Percentiles rank a stretch among this genome's conserved stretches.
phyloP scores from a whole-genome alignment of 2,797 vertebrate genomes.

The Siniperca obscura region DNA sequence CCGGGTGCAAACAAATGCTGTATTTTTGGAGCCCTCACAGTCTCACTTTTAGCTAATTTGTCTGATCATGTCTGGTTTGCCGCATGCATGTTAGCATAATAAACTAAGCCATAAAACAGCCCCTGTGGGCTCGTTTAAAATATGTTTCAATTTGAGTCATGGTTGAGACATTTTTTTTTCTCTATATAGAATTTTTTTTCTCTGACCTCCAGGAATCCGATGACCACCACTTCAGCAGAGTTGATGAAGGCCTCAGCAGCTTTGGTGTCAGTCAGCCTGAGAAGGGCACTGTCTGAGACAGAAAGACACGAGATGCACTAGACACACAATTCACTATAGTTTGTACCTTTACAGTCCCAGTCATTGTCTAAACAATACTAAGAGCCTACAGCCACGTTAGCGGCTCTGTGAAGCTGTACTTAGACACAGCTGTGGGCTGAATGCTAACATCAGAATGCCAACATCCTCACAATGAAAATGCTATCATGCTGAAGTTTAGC shows the following conservation, averaged over 20 bases:
- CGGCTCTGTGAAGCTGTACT: not conserved
- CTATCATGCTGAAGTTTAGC: not conserved
- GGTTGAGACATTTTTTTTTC: slow-evolving; percentile 12
- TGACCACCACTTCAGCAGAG: slow-evolving; percentile 83
- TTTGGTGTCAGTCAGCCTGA: slow-evolving; percentile 73
- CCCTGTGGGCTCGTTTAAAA: slow-evolving; percentile 7
- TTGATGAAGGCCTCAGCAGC: slow-evolving; percentile 81
- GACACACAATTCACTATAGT: not conserved
- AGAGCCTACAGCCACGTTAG: not conserved
- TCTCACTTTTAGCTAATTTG: slow-evolving; percentile 45
- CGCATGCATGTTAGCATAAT: slow-evolving; percentile 31
- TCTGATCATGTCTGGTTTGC: slow-evolving; percentile 48
- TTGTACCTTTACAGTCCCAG: not conserved
- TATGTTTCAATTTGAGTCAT: slow-evolving; percentile 20
- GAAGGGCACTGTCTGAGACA: slow-evolving; percentile 66
- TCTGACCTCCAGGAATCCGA: slow-evolving; percentile 87
- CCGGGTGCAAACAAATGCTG: slow-evolving; percentile 40
- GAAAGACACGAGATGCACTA: not conserved
- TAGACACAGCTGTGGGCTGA: too few relatives aligned
- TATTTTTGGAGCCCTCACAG: slow-evolving; percentile 44
- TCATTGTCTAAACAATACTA: not conserved
- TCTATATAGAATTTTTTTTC: slow-evolving; percentile 7
- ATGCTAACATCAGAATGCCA: too few relatives aligned
- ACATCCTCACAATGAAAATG: not conserved
- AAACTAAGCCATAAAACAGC: slow-evolving; percentile 28